Conservation (phyloP, 2,113 vertebrate genomes). For the Rhynchomys soricoides region DNA sequence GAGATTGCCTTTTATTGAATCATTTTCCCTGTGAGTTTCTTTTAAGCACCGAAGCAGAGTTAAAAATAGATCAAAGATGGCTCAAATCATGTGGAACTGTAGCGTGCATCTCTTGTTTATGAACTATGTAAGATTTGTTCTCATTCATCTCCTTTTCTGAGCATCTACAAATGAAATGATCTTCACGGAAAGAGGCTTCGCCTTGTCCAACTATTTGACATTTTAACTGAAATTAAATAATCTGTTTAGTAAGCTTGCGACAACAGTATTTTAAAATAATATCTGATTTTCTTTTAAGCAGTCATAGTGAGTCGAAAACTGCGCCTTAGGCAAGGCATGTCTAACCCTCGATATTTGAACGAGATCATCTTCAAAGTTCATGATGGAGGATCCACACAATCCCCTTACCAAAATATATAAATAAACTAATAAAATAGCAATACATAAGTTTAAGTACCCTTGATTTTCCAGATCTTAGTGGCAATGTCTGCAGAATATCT, state of each 20-base stretch:
- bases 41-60: conserved; percentile 19
- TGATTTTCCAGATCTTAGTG: neutral
- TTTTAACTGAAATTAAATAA: conserved; percentile 48
- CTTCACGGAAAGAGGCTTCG: neutral
- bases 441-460: neutral
- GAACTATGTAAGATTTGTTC: neutral
- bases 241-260: neutral
- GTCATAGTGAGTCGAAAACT: neutral
- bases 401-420: neutral
- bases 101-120: conserved; percentile 66
- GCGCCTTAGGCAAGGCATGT: neutral
- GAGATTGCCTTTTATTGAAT: conserved; percentile 73
- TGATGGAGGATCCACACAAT: neutral
- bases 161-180: conserved; percentile 6
- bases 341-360: neutral
- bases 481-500: accelerated
- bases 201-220: neutral
- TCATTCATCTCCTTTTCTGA: conserved; percentile 15
- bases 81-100: conserved; percentile 11
- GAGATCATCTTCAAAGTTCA: neutral
- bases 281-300: neutral
- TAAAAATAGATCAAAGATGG: conserved; percentile 73
- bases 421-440: neutral
- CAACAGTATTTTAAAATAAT: neutral
- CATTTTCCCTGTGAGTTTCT: conserved; percentile 62